A percentile compares a stretch with the other conserved stretches of the same genome.
phyloP scores from a whole-genome alignment of 92 coral and sea anemone genomes.

The Heteractis magnifica region DNA sequence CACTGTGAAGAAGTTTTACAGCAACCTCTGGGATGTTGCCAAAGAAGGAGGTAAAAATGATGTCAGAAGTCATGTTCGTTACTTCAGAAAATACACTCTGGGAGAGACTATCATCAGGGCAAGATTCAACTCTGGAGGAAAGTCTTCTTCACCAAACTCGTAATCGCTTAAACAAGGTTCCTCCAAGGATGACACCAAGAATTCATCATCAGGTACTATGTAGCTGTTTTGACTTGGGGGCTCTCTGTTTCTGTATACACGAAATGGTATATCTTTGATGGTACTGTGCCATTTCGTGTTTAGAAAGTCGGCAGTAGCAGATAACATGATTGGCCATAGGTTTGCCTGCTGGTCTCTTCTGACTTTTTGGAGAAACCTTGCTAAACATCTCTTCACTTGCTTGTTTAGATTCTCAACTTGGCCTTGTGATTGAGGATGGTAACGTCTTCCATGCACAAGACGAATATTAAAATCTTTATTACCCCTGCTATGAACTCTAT shows the following conservation, averaged over 20 bases:
- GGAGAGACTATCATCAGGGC: neutral
- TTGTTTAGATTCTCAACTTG: conserved; percentile 53
- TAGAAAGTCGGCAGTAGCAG: conserved; percentile 20
- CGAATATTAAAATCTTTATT: neutral
- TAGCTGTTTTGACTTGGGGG: conserved; percentile 13
- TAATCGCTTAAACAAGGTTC: conserved; percentile 11
- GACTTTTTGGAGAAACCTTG: conserved; percentile 19
- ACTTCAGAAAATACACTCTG: neutral
- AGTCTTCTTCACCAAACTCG: neutral
- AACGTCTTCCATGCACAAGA: conserved; percentile 42
- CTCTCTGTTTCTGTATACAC: conserved; percentile 30
- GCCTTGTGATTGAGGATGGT: conserved; percentile 51
- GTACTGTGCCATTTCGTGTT: conserved; percentile 42
- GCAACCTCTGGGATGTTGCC: neutral
- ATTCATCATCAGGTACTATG: conserved; percentile 33
- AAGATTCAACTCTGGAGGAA: neutral
- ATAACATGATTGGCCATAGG: conserved; percentile 36
- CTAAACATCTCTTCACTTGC: conserved; percentile 29
- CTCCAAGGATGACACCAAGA: conserved; percentile 6
- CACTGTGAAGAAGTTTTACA: neutral
- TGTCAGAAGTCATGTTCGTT: neutral
- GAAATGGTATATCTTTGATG: conserved; percentile 41
- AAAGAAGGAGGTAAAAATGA: neutral
- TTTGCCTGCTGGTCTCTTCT: conserved; percentile 32
- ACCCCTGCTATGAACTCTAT: too few species aligned